phyloP scores from a whole-genome alignment of 92 coral and sea anemone genomes.

The Epizoanthus illoricatus region DNA sequence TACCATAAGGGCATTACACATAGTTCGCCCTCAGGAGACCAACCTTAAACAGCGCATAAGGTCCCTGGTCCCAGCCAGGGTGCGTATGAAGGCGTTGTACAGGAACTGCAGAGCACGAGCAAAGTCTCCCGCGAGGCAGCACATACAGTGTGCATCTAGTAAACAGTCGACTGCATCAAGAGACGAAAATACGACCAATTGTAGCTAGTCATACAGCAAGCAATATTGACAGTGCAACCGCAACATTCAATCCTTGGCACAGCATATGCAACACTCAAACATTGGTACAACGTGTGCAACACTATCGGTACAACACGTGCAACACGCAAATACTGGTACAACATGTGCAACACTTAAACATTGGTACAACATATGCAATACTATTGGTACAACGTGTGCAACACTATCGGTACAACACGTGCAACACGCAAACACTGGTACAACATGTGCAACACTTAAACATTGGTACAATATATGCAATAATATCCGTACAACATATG shows the following conservation, averaged over 20 bases:
- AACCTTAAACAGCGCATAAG: conserved; percentile 78
- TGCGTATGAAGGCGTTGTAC: conserved; percentile 81
- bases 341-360: too few species aligned
- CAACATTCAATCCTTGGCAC: too few species aligned
- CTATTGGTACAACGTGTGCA: too few species aligned
- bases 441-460: too few species aligned
- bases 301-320: too few species aligned
- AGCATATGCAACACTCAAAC: not conserved
- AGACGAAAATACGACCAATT: not conserved
- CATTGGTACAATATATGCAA: too few species aligned
- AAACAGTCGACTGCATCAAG: conserved; percentile 68
- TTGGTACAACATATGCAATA: too few species aligned
- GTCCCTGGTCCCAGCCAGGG: conserved; percentile 66
- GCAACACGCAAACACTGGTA: too few species aligned
- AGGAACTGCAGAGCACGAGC: conserved; percentile 78
- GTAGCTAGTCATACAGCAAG: too few species aligned
- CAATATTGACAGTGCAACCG: not conserved
- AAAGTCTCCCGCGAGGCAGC: conserved; percentile 83
- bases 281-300: too few species aligned
- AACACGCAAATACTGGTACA: too few species aligned
- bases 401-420: too few species aligned
- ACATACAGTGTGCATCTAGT: conserved; percentile 87
- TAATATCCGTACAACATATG: not conserved
- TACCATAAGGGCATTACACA: not conserved
- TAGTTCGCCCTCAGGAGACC: not conserved